phyloP scores from a whole-genome alignment of 2,888 invertebrate genomes.

The Lamellibrachia columna region DNA sequence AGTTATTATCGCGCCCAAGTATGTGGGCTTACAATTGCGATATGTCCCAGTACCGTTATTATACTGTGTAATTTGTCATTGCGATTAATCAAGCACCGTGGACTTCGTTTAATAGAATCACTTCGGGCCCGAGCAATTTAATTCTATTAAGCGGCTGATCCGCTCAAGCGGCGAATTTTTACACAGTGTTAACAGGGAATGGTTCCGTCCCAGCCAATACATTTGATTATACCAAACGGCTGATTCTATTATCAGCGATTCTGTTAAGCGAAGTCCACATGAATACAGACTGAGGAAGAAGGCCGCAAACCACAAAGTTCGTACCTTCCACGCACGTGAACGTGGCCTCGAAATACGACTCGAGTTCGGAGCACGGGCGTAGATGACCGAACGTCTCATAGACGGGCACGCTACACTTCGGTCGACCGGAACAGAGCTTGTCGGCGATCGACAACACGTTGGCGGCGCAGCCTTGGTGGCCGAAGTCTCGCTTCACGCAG shows the following conservation, averaged over 20 bases:
- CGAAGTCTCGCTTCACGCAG: conserved; percentile 35
- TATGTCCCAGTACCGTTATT: no score
- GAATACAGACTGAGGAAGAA: neutral
- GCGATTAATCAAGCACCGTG: no score
- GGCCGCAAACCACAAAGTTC: neutral
- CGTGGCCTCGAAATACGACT: neutral
- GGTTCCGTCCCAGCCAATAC: no score
- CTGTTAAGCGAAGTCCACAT: neutral
- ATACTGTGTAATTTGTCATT: no score
- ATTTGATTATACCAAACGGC: no score
- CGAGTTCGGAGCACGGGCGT: neutral
- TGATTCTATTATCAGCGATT: no score
- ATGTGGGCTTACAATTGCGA: neutral
- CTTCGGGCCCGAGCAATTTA: no score
- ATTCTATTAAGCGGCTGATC: no score
- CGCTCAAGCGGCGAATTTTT: no score
- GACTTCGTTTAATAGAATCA: no score
- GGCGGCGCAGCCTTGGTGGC: neutral
- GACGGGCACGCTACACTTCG: neutral
- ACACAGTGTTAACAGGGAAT: no score
- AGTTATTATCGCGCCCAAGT: neutral
- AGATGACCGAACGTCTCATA: neutral
- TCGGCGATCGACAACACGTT: neutral
- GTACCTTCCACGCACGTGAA: conserved; percentile 9
- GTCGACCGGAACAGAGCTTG: neutral